Base-by-base conservation (phyloP, 2,888 invertebrate species). In the Nasonia oneida region DNA sequence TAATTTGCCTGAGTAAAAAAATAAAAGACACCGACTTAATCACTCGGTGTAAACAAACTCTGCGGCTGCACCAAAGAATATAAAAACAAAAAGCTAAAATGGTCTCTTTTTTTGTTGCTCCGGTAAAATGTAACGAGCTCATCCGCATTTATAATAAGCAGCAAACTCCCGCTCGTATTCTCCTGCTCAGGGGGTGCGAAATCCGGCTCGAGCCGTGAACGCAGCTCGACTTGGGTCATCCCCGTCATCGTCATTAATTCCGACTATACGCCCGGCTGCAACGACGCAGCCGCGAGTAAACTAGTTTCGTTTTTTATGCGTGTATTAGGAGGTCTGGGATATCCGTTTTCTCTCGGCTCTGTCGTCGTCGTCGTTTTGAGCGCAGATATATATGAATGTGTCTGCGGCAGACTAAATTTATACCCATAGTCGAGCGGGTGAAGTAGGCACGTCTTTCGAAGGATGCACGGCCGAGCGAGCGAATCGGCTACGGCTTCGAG, bases 271-370 rank as follows among this genome's bases (percentile, higher is more conserved):
- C 29, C 23, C 2, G 23, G 10, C 64, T 53, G 64, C 29, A 64
- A 12, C 64, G 64, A 47, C 47, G 10, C n/a, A 5, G 57, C 57
- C n/a, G 57, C n/a, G 57, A 64, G 23, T 64, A 64, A 64, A 64
- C 23, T 64, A 64, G 64, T 64, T 64, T 64, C 23, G 61, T 23
- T 61, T 61, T 61, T 61, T 61, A 61, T 61, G 23, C 23, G 61
- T 61, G 61, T 23, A 61, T 61, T 61, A 61, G 23, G 10, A 61
- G 61, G 10, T 53, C 53, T 15, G 57, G 57, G 5, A 64, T 64
- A 64, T 64, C 64, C 23, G 64, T 64, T 64, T 64, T 64, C 64
- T n/a, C 64, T n/a, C 10, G 23, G 18, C 53, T 4, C 10, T 3
- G 50, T 71, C 6, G 18, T 39, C 39, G 71, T 71, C 71, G 71